A percentile compares a stretch with the other conserved stretches of the same genome.
These are phyloP conservation scores for Quadroppia sp. DNA, from an alignment of 2,888 invertebrate species.

Conservation along the genomic window DNA sequence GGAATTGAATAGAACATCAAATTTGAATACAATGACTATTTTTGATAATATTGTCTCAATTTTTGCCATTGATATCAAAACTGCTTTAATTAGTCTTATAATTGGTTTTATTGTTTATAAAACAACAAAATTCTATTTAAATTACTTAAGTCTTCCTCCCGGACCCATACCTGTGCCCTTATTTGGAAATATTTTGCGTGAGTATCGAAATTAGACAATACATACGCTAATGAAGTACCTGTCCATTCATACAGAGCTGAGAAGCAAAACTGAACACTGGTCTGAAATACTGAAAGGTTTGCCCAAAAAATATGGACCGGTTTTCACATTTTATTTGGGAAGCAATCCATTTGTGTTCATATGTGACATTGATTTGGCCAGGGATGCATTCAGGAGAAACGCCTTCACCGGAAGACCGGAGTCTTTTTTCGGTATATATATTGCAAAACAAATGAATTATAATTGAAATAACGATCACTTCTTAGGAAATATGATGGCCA, in stretches of 20 bases:
- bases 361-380: constrained; percentile 1
- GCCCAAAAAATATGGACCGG: neutral
- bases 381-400: neutral
- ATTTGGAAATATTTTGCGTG: neutral
- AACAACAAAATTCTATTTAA: neutral
- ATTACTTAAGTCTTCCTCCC: neutral
- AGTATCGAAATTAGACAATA: too few relatives aligned
- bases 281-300: too few relatives aligned
- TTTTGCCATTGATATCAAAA: too few relatives aligned
- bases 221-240: too few relatives aligned
- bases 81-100: too few relatives aligned
- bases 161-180: constrained; percentile 20
- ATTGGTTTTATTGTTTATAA: constrained; percentile 17
- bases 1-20: too few relatives aligned
- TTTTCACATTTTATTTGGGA: constrained; percentile 22
- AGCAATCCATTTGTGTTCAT: neutral
- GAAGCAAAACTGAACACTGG: too few relatives aligned
- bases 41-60: too few relatives aligned
- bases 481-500: neutral
- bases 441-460: neutral
- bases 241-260: too few relatives aligned
- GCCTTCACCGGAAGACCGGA: constrained; percentile 16
- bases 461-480: neutral
- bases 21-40: too few relatives aligned
- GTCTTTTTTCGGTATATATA: neutral